These are phyloP conservation scores for Drosophila quasianomalipes DNA, from an alignment of 2,888 invertebrate species.

Conservation along the genomic window DNA sequence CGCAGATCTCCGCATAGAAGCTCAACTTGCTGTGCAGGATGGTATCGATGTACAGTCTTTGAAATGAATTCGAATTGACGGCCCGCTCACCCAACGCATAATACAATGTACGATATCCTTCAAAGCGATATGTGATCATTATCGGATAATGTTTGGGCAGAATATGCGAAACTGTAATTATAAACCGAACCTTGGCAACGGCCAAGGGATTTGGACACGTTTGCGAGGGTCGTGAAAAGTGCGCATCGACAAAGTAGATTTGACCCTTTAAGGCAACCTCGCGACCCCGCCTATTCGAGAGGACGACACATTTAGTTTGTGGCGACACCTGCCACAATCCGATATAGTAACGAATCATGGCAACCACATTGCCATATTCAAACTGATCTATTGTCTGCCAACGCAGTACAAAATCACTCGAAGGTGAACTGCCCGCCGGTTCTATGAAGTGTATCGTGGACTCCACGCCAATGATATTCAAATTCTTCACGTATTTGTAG, in stretches of 20 bases:
- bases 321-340: conserved; percentile 76
- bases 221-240: conserved; percentile 81
- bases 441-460: background rate
- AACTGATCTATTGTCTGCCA: conserved; percentile 68
- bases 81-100: conserved; percentile 68
- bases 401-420: conserved; percentile 23
- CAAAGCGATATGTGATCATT: conserved; percentile 82
- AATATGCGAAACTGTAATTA: conserved; percentile 69
- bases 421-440: background rate
- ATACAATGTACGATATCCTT: conserved; percentile 74
- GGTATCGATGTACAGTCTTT: conserved; percentile 77
- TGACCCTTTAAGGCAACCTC: conserved; percentile 59
- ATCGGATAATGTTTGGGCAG: conserved; percentile 72
- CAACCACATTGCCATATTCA: conserved; percentile 54
- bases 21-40: conserved; percentile 74
- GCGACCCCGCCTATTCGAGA: conserved; percentile 53
- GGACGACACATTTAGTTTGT: conserved; percentile 77
- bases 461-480: background rate
- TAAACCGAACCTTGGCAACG: conserved; percentile 82
- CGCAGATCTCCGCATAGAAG: conserved; percentile 73
- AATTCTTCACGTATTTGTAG: conserved; percentile 60
- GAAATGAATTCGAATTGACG: conserved; percentile 59
- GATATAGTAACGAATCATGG: conserved; percentile 74
- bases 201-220: conserved; percentile 82
- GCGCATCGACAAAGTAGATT: conserved; percentile 76